Percentiles rank a stretch among this genome's conserved stretches.
These are phyloP conservation scores for Podotricha telesiphe DNA, from an alignment of 2,888 invertebrate species.

Conservation along the genomic window DNA sequence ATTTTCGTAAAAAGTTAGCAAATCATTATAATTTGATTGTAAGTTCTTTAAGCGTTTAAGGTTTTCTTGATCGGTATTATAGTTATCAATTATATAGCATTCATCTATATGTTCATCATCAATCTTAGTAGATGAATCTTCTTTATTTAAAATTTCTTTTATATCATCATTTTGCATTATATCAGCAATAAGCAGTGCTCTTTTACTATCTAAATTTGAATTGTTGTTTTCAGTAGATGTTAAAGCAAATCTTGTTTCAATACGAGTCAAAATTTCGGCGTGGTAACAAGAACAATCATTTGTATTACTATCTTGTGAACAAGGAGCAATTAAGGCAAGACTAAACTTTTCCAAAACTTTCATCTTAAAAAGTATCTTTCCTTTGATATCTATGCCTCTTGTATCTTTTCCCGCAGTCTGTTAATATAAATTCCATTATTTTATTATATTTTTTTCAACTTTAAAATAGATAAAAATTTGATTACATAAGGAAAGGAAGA, in stretches of 20 bases:
- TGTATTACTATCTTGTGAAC: conserved; percentile 55
- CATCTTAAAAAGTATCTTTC: conserved; percentile 73
- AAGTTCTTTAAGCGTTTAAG: conserved; percentile 67
- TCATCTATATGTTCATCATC: conserved; percentile 54
- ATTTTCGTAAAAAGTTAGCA: conserved; percentile 68
- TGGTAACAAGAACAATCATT: conserved; percentile 64
- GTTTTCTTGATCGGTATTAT: conserved; percentile 65
- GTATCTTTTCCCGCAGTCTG: conserved; percentile 72
- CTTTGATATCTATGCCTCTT: conserved; percentile 68
- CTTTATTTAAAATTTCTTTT: conserved; percentile 69
- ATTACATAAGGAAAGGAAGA: too few relatives aligned
- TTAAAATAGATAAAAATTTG: too few relatives aligned
- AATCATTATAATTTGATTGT: conserved; percentile 69
- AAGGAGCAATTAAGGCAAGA: conserved; percentile 71
- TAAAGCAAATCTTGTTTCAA: conserved; percentile 61
- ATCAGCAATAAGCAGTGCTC: conserved; percentile 74
- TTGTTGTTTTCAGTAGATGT: conserved; percentile 55
- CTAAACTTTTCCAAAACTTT: conserved; percentile 76
- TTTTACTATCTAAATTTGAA: conserved; percentile 59
- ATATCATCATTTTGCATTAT: conserved; percentile 76
- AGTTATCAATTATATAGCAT: conserved; percentile 51
- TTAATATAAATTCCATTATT: conserved; percentile 42
- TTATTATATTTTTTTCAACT: too few relatives aligned
- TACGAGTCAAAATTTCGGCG: conserved; percentile 56
- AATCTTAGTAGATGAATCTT: conserved; percentile 49